A percentile compares a stretch with the other conserved stretches of the same genome.
phyloP scores from a whole-genome alignment of 2,888 invertebrate species.

The Sialis lutaria region DNA sequence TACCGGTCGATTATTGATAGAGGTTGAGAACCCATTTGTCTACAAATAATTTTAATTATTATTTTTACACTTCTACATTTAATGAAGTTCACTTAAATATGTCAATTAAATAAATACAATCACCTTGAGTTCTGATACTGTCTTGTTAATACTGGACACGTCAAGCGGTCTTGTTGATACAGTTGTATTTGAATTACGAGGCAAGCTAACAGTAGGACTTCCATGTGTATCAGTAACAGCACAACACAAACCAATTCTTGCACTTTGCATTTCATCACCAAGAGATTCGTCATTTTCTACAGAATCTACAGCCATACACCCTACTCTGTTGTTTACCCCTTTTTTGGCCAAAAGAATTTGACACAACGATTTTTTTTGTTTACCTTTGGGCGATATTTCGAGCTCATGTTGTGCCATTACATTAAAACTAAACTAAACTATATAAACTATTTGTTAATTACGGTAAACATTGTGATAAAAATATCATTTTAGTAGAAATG shows the following conservation, averaged over 20 bases:
- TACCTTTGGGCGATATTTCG: neutral
- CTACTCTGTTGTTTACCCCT: slow-evolving; percentile 5
- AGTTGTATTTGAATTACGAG: slow-evolving; percentile 11
- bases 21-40: neutral
- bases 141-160: neutral
- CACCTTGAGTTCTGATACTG: neutral
- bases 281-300: neutral
- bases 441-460: too few relatives aligned
- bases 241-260: slow-evolving; percentile 4
- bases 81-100: neutral
- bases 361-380: slow-evolving; percentile 5
- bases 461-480: too few relatives aligned
- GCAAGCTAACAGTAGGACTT: slow-evolving; percentile 3
- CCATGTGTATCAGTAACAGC: slow-evolving; percentile 4
- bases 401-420: slow-evolving; percentile 5
- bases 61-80: neutral
- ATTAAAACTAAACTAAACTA: neutral
- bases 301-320: slow-evolving; percentile 3
- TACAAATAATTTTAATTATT: neutral
- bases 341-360: slow-evolving; percentile 3
- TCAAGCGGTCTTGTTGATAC: slow-evolving; percentile 21
- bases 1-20: neutral
- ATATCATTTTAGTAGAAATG: too few relatives aligned
- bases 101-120: neutral
- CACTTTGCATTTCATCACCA: neutral